These are phyloP conservation scores for Gymnodraco acuticeps DNA, from an alignment of 2,797 vertebrate species.

Conservation along the genomic window DNA sequence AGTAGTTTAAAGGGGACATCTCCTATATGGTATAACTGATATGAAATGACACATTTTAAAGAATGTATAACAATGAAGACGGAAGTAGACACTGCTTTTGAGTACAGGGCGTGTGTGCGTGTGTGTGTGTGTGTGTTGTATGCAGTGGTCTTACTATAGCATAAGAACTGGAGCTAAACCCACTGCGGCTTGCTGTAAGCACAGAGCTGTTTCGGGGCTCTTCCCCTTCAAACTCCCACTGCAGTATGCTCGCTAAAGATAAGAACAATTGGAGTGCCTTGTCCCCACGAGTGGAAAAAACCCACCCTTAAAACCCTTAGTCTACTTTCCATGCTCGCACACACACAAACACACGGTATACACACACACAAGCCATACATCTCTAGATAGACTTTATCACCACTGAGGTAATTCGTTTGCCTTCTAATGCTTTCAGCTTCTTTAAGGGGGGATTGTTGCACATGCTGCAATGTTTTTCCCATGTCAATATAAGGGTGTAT, in stretches of 20 bases:
- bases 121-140: not conserved
- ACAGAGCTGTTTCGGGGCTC: conserved; percentile 40
- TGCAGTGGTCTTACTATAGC: conserved; percentile 44
- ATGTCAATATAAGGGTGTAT: not conserved
- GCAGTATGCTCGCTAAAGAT: conserved; percentile 63
- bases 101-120: not conserved
- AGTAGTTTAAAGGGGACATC: too few species aligned
- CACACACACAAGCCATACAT: conserved; percentile 16
- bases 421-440: conserved; percentile 11
- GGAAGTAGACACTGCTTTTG: not conserved
- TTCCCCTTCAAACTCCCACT: conserved; percentile 41
- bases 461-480: conserved; percentile 15
- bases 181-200: conserved; percentile 40
- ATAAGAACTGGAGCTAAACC: conserved; percentile 41
- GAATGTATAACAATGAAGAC: too few species aligned
- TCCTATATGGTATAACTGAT: too few species aligned
- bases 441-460: conserved; percentile 21
- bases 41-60: too few species aligned
- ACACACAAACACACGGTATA: conserved; percentile 3
- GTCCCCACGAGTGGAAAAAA: conserved; percentile 45
- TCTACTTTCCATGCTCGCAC: conserved; percentile 20
- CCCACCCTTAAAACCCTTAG: conserved; percentile 37
- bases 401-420: conserved; percentile 36
- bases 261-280: conserved; percentile 48
- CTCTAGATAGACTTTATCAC: conserved; percentile 31